Base-by-base conservation (phyloP, 2,797 vertebrate species). In the Alcedo quadribrachys region DNA sequence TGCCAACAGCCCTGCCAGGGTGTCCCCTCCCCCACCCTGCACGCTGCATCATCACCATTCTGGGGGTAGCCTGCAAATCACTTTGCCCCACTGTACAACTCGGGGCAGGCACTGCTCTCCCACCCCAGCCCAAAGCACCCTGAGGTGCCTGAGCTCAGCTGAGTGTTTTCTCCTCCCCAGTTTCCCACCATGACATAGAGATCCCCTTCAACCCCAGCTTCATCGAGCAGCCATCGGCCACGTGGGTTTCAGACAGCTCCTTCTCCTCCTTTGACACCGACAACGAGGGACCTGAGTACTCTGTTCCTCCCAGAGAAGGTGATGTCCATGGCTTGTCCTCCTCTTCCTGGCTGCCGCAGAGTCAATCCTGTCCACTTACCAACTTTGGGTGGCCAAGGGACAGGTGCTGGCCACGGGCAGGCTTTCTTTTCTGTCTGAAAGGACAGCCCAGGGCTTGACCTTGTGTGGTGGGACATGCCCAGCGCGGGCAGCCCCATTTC, bases 171-270 rank as follows among this genome's bases (percentile, higher is more conserved):
- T 94, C 51, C 37, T 70, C 81, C 63, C 37, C 81, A 99, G 99
- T 99, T 24, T 99, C 98, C 57, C 99, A 99, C 91, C 99, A 99
- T 11, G 99, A 99, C 78, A 96, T 98, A 0, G 99, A 99, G 94
- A 96, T 99, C 68, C 99, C 98, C 73, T 99, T 99, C 96, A 99
- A 99, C 97, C 99, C 99, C 97, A 99, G 99, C 97, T 99, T 99
- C 96, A 99, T 99, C 0, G 99, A 99, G 97, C 97, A 98, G 0
- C 99, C 99, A 0, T 99, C 99, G 0, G 98, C 98, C 0, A 98
- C 98, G 8, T 99, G 99, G 99, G 98, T 98, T 83, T 98, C 98
- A 0, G 99, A 99, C 28, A 98, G 98, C 60, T 99, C 98, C 81
- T 98, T 98, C 92, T 98, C 98, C 12, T 99, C 97, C 60, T 98